Conservation (phyloP, 1,140 invertebrate species). For the Liolophura sinensis region DNA sequence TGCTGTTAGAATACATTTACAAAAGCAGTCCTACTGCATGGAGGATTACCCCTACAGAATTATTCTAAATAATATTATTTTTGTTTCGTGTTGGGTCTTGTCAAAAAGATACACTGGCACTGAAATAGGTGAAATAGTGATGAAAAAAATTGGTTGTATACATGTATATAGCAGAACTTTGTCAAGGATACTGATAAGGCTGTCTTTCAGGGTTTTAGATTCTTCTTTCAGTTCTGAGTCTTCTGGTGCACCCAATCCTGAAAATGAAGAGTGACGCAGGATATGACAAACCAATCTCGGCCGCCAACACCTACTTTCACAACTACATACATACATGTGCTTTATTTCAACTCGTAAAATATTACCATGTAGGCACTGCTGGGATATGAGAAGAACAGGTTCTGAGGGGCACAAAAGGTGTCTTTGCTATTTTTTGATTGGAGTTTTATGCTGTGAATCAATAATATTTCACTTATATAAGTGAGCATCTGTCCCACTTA, state of each 20-base stretch:
- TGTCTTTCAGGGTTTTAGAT: constrained; percentile 70
- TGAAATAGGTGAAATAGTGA: neutral
- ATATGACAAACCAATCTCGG: neutral
- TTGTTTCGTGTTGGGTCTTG: too few species aligned
- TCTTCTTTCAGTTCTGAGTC: constrained; percentile 68
- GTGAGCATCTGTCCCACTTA: too few species aligned
- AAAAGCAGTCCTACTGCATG: too few species aligned
- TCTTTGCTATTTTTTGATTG: neutral
- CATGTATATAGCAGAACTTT: too few species aligned
- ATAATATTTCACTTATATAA: neutral
- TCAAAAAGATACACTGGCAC: neutral
- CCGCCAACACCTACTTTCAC: neutral
- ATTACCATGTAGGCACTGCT: neutral
- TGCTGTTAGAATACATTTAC: too few species aligned
- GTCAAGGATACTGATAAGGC: constrained; percentile 63
- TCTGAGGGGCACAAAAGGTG: neutral
- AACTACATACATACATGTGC: neutral
- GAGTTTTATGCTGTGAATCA: neutral
- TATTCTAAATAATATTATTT: too few species aligned
- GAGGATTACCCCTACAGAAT: too few species aligned
- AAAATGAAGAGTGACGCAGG: constrained; percentile 49
- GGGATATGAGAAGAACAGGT: neutral
- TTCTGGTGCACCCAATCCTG: constrained; percentile 80
- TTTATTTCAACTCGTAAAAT: neutral
- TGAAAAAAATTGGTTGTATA: too few species aligned